Conservation (phyloP, 2,888 invertebrate species). For the Limnephilus auricula region DNA sequence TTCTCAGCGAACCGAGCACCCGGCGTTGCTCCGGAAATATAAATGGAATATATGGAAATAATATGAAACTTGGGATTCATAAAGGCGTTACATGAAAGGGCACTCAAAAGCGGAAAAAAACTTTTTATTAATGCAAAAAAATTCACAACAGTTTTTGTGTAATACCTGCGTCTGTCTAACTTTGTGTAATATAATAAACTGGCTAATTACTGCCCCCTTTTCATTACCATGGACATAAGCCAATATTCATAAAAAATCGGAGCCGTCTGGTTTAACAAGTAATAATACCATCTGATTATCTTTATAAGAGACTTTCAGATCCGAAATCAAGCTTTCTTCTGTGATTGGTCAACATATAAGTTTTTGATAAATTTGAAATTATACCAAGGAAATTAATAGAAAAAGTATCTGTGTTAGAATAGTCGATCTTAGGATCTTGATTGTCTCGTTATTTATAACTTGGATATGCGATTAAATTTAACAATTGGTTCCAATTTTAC, state of each 20-base stretch:
- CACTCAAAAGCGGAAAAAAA: not conserved
- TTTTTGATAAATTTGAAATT: too few species aligned
- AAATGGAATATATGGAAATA: not conserved
- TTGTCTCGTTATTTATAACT: too few species aligned
- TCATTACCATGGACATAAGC: not conserved
- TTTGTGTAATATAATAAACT: not conserved
- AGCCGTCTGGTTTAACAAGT: not conserved
- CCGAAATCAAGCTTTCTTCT: not conserved
- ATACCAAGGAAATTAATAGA: too few species aligned
- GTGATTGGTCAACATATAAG: not conserved
- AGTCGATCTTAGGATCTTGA: too few species aligned
- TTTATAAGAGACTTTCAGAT: not conserved
- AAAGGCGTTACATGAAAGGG: slow-evolving; percentile 2
- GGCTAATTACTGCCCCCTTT: not conserved
- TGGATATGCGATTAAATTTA: too few species aligned
- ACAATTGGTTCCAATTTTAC: too few species aligned
- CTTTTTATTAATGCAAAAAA: not conserved
- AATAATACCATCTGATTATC: not conserved
- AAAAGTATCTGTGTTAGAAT: too few species aligned
- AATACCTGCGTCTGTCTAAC: not conserved
- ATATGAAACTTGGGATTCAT: not conserved
- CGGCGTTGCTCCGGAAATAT: not conserved
- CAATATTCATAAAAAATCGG: not conserved
- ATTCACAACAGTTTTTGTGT: not conserved
- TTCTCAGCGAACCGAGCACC: not conserved